phyloP scores from a whole-genome alignment of 1,140 invertebrate genomes.

The Hycleus cichorii region DNA sequence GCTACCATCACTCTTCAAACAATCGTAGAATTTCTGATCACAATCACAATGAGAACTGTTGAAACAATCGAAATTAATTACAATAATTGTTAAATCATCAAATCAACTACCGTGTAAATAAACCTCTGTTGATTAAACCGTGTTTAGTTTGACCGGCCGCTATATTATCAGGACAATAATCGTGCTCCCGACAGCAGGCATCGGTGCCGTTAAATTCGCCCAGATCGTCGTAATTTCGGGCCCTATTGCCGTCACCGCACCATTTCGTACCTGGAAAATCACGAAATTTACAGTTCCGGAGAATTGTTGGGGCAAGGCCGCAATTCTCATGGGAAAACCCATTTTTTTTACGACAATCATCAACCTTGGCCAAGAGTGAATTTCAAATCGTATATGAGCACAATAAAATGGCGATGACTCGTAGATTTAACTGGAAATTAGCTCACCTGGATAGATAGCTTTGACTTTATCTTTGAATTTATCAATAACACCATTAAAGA shows the following conservation, averaged over 20 bases:
- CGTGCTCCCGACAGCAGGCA: slow-evolving; percentile 45
- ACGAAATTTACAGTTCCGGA: not conserved
- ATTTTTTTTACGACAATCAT: too few relatives aligned
- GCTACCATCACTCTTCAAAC: slow-evolving; percentile 45
- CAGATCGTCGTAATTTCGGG: slow-evolving; percentile 42
- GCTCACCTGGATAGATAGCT: not conserved
- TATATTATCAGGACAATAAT: slow-evolving; percentile 32
- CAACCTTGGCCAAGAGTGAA: too few relatives aligned
- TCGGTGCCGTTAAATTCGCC: slow-evolving; percentile 46
- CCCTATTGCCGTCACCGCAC: slow-evolving; percentile 51
- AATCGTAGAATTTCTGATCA: slow-evolving; percentile 44
- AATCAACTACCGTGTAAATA: slow-evolving; percentile 42
- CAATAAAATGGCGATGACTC: too few relatives aligned
- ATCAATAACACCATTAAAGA: not conserved
- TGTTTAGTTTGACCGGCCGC: slow-evolving; percentile 8
- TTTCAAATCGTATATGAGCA: too few relatives aligned
- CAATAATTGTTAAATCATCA: not conserved
- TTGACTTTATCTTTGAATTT: not conserved
- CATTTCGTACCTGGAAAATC: slow-evolving; percentile 45
- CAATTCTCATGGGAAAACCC: too few relatives aligned
- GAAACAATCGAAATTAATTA: not conserved
- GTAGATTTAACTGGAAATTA: not conserved
- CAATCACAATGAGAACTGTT: slow-evolving; percentile 10
- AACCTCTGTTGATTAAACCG: slow-evolving; percentile 41
- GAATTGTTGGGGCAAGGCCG: too few relatives aligned